Percentiles rank a stretch among this genome's conserved stretches.
phyloP scores from a whole-genome alignment of 2,113 vertebrate genomes.

The Rhegmatorhina hoffmannsi region DNA sequence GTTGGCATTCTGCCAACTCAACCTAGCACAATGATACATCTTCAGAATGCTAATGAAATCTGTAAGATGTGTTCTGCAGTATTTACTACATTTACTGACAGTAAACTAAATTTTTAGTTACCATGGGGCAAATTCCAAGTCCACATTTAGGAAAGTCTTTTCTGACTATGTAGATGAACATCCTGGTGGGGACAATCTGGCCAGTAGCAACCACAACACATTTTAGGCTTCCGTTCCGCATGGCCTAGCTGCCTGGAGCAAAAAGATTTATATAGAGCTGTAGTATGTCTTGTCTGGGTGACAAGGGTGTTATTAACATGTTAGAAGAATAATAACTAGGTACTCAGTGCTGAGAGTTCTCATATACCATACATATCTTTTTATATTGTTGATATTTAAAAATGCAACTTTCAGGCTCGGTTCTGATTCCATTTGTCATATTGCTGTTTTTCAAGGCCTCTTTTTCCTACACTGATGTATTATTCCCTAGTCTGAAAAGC shows the following conservation, averaged over 20 bases:
- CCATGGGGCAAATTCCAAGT: background rate
- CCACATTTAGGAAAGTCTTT: background rate
- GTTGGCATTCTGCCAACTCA: no score
- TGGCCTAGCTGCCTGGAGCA: background rate
- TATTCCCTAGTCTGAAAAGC: conserved; percentile 4
- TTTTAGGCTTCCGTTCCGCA: background rate
- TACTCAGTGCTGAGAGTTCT: background rate
- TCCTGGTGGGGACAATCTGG: background rate
- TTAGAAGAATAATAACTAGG: background rate
- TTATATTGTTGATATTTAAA: background rate
- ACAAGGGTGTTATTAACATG: background rate
- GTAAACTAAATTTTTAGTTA: background rate
- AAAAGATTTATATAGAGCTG: background rate
- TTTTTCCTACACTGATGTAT: background rate
- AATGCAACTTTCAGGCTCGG: background rate
- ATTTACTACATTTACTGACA: background rate
- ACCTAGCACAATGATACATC: background rate
- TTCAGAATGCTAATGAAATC: background rate
- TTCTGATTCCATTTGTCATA: background rate
- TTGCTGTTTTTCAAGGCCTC: background rate
- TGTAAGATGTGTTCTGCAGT: background rate
- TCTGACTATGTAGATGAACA: background rate
- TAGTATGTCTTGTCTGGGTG: background rate
- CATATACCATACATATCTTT: background rate
- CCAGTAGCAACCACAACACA: background rate